A percentile compares a stretch with the other conserved stretches of the same genome.
phyloP scores from a whole-genome alignment of 2,113 vertebrate species.

The Sebastes schlegelii region DNA sequence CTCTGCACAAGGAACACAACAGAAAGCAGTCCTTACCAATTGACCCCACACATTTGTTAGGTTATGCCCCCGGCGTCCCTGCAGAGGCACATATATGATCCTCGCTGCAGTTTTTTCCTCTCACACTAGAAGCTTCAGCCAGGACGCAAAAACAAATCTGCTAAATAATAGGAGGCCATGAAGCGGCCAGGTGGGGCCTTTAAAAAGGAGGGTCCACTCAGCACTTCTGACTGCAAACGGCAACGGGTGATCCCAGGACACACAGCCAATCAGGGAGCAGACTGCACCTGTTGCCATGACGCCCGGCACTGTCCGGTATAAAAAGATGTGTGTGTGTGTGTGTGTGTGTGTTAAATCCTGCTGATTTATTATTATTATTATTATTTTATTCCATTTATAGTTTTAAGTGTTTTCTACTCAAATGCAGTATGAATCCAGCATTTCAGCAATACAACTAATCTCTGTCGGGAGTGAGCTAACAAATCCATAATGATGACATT shows the following conservation, averaged over 20 bases:
- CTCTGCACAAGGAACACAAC: conserved; percentile 51
- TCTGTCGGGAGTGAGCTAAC: too few relatives aligned
- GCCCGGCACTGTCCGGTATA: conserved; percentile 25
- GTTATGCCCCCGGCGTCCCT: conserved; percentile 79
- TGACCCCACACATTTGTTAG: conserved; percentile 89
- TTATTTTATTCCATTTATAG: too few relatives aligned
- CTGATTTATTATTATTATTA: too few relatives aligned
- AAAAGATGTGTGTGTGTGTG: background rate
- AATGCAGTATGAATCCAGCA: too few relatives aligned
- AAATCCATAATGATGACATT: too few relatives aligned
- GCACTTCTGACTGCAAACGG: conserved; percentile 80
- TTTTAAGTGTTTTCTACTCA: too few relatives aligned
- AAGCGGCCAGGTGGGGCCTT: conserved; percentile 32
- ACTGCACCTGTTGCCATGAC: conserved; percentile 70
- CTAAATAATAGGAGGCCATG: conserved; percentile 80
- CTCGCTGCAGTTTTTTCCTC: conserved; percentile 66
- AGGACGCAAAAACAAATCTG: conserved; percentile 79
- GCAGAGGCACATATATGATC: conserved; percentile 82
- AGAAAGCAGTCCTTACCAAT: conserved; percentile 83
- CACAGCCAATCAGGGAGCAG: conserved; percentile 72
- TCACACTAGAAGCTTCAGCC: conserved; percentile 84
- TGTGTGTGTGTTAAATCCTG: too few relatives aligned
- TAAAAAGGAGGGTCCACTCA: conserved; percentile 83
- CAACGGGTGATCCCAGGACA: conserved; percentile 48
- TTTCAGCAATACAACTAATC: too few relatives aligned